Evolutionary conservation across 2,797 vertebrate genomes (phyloP).

Genomic region (Carduelis carduelis): DNA sequence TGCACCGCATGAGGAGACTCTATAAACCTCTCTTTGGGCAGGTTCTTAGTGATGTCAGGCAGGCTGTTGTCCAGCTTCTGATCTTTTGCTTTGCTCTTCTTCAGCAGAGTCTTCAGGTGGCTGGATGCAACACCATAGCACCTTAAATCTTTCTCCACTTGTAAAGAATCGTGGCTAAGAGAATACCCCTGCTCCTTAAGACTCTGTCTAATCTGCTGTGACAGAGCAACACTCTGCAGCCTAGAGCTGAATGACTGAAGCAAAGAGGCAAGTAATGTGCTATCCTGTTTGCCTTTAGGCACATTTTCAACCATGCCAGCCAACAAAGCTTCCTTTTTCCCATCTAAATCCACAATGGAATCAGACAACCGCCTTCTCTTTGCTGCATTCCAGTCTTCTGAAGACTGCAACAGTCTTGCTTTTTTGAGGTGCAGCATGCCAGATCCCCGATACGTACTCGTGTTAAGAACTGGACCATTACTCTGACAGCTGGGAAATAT

Average conservation of each 20-base stretch:
- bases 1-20: constrained; percentile 86
- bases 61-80: constrained; percentile 79
- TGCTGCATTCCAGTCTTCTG: constrained; percentile 90
- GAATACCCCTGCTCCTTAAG: constrained; percentile 82
- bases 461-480: constrained; percentile 83
- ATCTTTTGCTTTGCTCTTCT: constrained; percentile 92
- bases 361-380: constrained; percentile 85
- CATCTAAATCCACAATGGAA: constrained; percentile 85
- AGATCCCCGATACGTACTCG: constrained; percentile 81
- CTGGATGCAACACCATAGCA: constrained; percentile 92
- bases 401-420: constrained; percentile 90
- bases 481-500: constrained; percentile 82
- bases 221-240: constrained; percentile 95
- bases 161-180: constrained; percentile 76
- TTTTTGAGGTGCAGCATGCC: constrained; percentile 94
- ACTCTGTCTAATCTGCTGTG: constrained; percentile 88
- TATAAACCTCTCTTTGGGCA: constrained; percentile 81
- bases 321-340: constrained; percentile 86
- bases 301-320: constrained; percentile 87
- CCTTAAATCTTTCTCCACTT: constrained; percentile 86
- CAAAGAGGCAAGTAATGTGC: constrained; percentile 94
- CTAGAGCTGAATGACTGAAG: constrained; percentile 98
- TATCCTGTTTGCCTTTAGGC: constrained; percentile 90
- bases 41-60: constrained; percentile 83
- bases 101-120: constrained; percentile 92